These are phyloP conservation scores for Trilocha varians DNA, from an alignment of 2,888 invertebrate species.

Conservation along the genomic window DNA sequence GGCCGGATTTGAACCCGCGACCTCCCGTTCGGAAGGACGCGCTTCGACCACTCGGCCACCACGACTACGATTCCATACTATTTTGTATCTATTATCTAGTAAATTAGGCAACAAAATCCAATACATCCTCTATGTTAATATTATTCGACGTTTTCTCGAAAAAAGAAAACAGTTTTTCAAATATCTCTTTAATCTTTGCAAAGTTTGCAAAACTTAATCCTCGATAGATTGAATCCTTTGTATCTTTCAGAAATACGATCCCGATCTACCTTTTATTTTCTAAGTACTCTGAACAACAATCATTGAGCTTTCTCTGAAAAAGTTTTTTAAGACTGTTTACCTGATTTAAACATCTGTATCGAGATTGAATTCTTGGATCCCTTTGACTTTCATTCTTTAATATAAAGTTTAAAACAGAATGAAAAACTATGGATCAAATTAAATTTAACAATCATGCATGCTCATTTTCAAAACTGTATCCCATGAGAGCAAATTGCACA, in stretches of 20 bases:
- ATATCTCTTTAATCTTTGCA: conserved; percentile 19
- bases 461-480: too few species aligned
- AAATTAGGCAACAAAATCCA: neutral
- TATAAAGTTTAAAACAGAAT: too few species aligned
- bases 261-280: conserved; percentile 8
- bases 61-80: too few species aligned
- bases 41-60: too few species aligned
- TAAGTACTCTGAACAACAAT: neutral
- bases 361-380: neutral
- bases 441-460: too few species aligned
- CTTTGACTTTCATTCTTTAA: too few species aligned
- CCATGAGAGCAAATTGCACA: too few species aligned
- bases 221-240: conserved; percentile 31
- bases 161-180: conserved; percentile 3
- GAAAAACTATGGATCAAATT: too few species aligned
- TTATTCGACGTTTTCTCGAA: neutral
- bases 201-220: conserved; percentile 26
- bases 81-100: too few species aligned
- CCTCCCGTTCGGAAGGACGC: too few species aligned
- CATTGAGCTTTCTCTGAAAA: neutral
- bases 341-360: neutral
- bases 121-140: neutral
- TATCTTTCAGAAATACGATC: conserved; percentile 18
- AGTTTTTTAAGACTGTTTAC: neutral
- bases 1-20: too few species aligned